phyloP scores from a whole-genome alignment of 2,888 invertebrate genomes.

The Diadegma fenestrale region DNA sequence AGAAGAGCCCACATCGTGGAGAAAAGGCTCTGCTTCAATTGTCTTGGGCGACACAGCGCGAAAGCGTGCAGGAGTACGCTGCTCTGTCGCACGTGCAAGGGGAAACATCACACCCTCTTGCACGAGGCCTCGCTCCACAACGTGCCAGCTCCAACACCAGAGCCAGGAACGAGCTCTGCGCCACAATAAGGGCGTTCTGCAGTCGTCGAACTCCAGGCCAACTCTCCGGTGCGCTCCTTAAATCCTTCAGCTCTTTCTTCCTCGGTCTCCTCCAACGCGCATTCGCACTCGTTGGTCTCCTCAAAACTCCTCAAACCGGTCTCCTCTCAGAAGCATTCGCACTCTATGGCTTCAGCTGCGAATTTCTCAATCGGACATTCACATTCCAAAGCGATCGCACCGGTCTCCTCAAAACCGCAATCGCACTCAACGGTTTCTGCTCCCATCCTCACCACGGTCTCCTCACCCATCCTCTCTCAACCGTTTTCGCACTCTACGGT shows the following conservation, averaged over 20 bases:
- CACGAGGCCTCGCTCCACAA: too few relatives aligned
- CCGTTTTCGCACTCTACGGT: not conserved
- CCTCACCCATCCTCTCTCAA: not conserved
- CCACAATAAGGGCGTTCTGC: constrained; percentile 5
- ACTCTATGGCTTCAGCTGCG: not conserved
- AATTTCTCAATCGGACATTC: too few relatives aligned
- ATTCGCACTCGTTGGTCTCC: not conserved
- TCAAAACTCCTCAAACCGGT: not conserved
- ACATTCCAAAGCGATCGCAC: too few relatives aligned
- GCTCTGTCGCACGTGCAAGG: too few relatives aligned
- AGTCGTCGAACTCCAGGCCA: constrained; percentile 10
- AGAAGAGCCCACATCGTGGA: not conserved
- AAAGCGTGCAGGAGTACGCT: constrained; percentile 7
- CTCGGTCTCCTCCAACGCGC: too few relatives aligned
- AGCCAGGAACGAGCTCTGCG: not conserved
- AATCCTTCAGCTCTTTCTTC: too few relatives aligned
- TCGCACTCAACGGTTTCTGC: too few relatives aligned
- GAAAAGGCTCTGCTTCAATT: constrained; percentile 26
- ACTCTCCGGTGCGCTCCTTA: not conserved
- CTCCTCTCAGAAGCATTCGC: not conserved
- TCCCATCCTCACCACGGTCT: too few relatives aligned
- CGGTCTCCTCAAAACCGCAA: too few relatives aligned
- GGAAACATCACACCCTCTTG: too few relatives aligned
- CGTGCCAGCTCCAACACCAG: too few relatives aligned
- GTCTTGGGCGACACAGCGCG: constrained; percentile 6